Evolutionary conservation across 2,113 vertebrate genomes (phyloP).

Genomic region (Otus sunia): DNA sequence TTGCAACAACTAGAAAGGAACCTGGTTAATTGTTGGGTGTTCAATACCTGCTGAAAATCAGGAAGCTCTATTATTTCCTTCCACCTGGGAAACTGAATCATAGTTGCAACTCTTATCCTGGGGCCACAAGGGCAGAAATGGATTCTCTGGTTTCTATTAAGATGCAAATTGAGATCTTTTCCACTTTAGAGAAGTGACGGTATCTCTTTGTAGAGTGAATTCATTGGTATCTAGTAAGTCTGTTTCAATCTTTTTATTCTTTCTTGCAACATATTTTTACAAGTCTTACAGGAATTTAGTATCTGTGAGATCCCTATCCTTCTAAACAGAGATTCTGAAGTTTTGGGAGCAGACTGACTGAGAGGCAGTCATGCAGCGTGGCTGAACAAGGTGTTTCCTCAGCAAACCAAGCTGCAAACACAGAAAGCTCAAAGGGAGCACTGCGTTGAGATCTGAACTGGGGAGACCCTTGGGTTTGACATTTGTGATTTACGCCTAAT

Average conservation of each 20-base stretch:
- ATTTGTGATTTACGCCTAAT: not conserved
- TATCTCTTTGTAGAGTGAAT: slow-evolving; percentile 40
- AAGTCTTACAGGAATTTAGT: slow-evolving; percentile 40
- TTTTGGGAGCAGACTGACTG: not conserved
- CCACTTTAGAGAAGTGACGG: slow-evolving; percentile 42
- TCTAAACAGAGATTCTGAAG: slow-evolving; percentile 7
- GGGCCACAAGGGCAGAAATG: slow-evolving; percentile 22
- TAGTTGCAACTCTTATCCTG: not conserved
- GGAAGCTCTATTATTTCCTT: not conserved
- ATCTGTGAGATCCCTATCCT: not conserved
- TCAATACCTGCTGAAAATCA: not conserved
- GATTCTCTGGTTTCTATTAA: slow-evolving; percentile 58
- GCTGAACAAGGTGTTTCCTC: not conserved
- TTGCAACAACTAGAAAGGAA: not conserved
- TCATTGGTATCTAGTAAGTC: slow-evolving; percentile 19
- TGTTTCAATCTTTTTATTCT: not conserved
- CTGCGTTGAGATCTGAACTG: not conserved
- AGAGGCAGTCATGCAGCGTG: not conserved
- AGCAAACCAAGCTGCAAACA: not conserved
- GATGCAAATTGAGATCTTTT: slow-evolving; percentile 61
- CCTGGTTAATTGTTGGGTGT: not conserved
- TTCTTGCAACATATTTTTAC: slow-evolving; percentile 18
- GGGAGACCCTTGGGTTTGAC: rapidly evolving
- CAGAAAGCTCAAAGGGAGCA: not conserved
- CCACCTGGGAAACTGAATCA: not conserved